phyloP scores from a whole-genome alignment of 2,797 vertebrate species.

The Bradypodion ventrale region DNA sequence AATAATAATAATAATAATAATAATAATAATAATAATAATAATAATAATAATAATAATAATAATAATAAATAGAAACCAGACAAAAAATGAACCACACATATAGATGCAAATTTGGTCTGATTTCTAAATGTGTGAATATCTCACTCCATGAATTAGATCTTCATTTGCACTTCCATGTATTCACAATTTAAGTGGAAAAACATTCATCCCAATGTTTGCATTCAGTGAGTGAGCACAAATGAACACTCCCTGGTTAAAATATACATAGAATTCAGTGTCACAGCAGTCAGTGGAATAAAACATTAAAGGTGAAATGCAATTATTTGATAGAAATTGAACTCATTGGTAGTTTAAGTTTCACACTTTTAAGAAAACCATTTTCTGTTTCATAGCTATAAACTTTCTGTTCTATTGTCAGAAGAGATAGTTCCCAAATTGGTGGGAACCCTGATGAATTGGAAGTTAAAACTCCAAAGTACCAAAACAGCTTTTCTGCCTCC shows the following conservation, averaged over 20 bases:
- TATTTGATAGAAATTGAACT: not conserved
- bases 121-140: conserved; percentile 9
- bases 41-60: too few relatives aligned
- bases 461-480: too few relatives aligned
- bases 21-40: too few relatives aligned
- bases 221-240: not conserved
- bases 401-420: not conserved
- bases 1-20: too few relatives aligned
- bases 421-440: not conserved
- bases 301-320: not conserved
- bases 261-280: not conserved
- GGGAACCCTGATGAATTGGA: too few relatives aligned
- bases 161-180: not conserved
- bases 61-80: too few relatives aligned
- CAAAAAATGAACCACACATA: not conserved
- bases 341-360: conserved; percentile 35
- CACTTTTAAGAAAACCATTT: not conserved
- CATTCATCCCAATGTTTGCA: not conserved
- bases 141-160: not conserved
- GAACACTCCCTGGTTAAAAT: not conserved
- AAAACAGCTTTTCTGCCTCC: too few relatives aligned
- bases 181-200: not conserved
- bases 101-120: not conserved
- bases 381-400: not conserved
- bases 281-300: not conserved